These are phyloP conservation scores for Myrmecobius fasciatus DNA, from an alignment of 2,113 vertebrate species.

Conservation along the genomic window DNA sequence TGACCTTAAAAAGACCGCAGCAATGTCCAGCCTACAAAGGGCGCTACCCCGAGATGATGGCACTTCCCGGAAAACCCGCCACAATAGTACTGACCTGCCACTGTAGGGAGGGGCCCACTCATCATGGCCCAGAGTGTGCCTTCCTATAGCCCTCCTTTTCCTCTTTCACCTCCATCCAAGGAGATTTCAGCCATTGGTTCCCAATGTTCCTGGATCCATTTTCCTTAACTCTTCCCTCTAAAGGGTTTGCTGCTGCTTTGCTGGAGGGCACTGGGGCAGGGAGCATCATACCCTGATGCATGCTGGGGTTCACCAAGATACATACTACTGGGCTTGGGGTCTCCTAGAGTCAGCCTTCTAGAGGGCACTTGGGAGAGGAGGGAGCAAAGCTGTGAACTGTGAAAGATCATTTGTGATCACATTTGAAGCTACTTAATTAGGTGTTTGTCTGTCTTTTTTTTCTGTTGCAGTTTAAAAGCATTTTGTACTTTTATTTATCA, in stretches of 20 bases:
- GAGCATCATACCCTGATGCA: background rate
- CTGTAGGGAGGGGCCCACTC: constrained; percentile 83
- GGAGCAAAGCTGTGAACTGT: constrained; percentile 1
- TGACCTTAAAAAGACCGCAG: constrained; percentile 97
- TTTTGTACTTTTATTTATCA: constrained; percentile 81
- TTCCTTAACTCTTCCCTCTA: constrained; percentile 4
- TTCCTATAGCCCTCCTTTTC: background rate
- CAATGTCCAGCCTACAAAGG: constrained; percentile 98
- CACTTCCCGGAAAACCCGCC: constrained; percentile 96
- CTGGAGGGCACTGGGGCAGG: constrained; percentile 31
- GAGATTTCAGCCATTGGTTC: background rate
- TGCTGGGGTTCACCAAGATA: constrained; percentile 30
- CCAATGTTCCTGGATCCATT: background rate
- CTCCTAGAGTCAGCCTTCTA: constrained; percentile 37
- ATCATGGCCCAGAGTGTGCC: background rate
- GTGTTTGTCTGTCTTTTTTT: constrained; percentile 58
- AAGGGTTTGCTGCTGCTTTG: constrained; percentile 28
- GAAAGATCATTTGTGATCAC: constrained; percentile 48
- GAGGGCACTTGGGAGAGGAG: constrained; percentile 8
- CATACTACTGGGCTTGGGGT: constrained; percentile 37
- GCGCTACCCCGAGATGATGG: constrained; percentile 97
- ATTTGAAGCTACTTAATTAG: background rate
- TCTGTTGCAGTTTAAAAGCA: constrained; percentile 62
- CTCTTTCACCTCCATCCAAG: background rate
- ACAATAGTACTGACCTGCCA: constrained; percentile 99